phyloP scores from a whole-genome alignment of 1,140 invertebrate genomes.

The Euborellia annulipes region DNA sequence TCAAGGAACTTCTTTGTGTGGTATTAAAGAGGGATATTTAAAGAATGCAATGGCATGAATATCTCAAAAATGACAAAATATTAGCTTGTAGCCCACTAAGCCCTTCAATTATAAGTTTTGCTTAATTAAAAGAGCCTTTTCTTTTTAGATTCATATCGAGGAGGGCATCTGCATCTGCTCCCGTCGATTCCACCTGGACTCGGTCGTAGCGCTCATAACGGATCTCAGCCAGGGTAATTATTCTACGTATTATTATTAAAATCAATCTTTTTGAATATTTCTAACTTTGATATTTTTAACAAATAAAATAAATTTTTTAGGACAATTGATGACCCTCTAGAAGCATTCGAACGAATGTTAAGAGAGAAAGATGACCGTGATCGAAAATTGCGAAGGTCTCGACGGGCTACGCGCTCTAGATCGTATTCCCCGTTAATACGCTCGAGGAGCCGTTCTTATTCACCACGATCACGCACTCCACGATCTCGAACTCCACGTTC shows the following conservation, averaged over 20 bases:
- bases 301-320: constrained; percentile 25
- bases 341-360: constrained; percentile 70
- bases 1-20: too few species aligned
- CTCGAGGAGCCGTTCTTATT: neutral
- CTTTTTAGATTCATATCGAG: constrained; percentile 17
- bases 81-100: too few species aligned
- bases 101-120: too few species aligned
- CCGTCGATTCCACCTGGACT: constrained; percentile 22
- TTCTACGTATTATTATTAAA: constrained; percentile 1
- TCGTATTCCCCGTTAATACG: constrained; percentile 8
- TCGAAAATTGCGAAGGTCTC: constrained; percentile 38
- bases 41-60: too few species aligned
- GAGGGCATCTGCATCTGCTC: constrained; percentile 11
- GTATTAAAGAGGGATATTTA: too few species aligned
- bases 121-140: too few species aligned
- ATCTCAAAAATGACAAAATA: too few species aligned
- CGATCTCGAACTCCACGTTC: constrained; percentile 27
- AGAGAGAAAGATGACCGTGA: constrained; percentile 64
- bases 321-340: constrained; percentile 63
- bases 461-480: constrained; percentile 7
- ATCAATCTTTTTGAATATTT: neutral
- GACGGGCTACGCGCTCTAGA: constrained; percentile 15
- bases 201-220: constrained; percentile 27
- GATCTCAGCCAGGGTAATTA: constrained; percentile 27
- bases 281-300: neutral